Evolutionary conservation across 2,113 vertebrate species (phyloP).

Genomic region (Aspidoscelis tigris): DNA sequence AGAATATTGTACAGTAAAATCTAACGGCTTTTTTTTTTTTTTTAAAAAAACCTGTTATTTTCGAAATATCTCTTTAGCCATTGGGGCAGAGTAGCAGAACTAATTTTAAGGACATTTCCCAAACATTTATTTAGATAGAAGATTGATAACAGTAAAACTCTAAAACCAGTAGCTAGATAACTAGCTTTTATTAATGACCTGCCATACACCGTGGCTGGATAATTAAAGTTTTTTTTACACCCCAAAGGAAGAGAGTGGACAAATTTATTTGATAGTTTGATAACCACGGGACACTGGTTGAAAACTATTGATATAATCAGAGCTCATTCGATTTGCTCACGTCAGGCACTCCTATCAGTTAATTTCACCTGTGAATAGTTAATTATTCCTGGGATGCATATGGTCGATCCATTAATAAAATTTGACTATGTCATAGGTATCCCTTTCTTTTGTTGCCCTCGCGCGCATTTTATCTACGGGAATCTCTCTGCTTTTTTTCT

Average conservation of each 20-base stretch:
- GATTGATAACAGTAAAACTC: conserved; percentile 84
- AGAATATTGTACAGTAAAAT: conserved; percentile 58
- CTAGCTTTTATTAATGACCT: conserved; percentile 99
- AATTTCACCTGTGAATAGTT: conserved; percentile 98
- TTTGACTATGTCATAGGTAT: conserved; percentile 87
- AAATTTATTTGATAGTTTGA: conserved; percentile 98
- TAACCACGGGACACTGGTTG: conserved; percentile 89
- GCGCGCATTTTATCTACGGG: conserved; percentile 75
- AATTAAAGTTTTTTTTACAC: conserved; percentile 89
- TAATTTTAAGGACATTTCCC: conserved; percentile 88
- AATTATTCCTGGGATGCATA: conserved; percentile 95
- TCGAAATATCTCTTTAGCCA: conserved; percentile 81
- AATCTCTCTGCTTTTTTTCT: conserved; percentile 64
- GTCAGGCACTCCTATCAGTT: conserved; percentile 91
- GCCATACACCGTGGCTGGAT: conserved; percentile 89
- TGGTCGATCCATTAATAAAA: conserved; percentile 93
- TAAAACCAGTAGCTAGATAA: conserved; percentile 88
- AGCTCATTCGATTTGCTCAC: conserved; percentile 86
- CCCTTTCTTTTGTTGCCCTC: conserved; percentile 74
- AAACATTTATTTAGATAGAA: conserved; percentile 97
- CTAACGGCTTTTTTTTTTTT: conserved; percentile 44
- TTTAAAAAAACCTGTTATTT: conserved; percentile 54
- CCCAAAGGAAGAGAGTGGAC: conserved; percentile 86
- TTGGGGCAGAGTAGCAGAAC: conserved; percentile 83
- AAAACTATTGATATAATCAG: conserved; percentile 92